Evolutionary conservation across 1,140 invertebrate genomes (phyloP), one percentile per base, ranked within the genome.

Genomic region (Sycobia sp.): DNA sequence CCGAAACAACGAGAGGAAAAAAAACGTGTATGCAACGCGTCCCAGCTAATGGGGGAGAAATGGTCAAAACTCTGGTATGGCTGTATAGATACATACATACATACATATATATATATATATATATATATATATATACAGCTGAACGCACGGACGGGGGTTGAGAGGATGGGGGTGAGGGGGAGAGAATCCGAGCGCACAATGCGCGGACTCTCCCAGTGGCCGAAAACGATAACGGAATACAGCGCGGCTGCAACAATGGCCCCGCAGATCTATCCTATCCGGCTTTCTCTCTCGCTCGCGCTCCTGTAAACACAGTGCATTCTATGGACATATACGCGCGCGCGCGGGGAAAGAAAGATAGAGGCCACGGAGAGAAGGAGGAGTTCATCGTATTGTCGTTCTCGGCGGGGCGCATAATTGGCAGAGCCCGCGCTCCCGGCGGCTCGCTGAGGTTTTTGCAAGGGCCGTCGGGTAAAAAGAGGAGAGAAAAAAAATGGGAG

Each of bases 1-100:
- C n/a, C n/a, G n/a, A n/a, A n/a, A n/a, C n/a, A n/a, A n/a, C n/a
- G n/a, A n/a, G n/a, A n/a, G 20, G 27, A 34, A 63, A 62, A 67
- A 67, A 65, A 63, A 46, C 38, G 32, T 44, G 36, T 49, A 46
- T 11, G 43, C 36, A 32, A 22, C 13, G 59, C 27, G 41, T 61
- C 67, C 23, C 57, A 67, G 64, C 72, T 69, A 73, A 74, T 72
- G 14, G 67, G 41, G 71, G 49, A 44, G 39, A 73, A n/a, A 68
- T 69, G 66, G 38, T 56, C 68, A 62, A 56, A 63, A 56, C 44
- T 63, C 50, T n/a, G 23, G 10, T 44, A n/a, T n/a, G n/a, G n/a
- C n/a, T n/a, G n/a, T n/a, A n/a, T n/a, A n/a, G n/a, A n/a, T n/a
- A n/a, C n/a, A n/a, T n/a, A n/a, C n/a, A n/a, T n/a, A n/a, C n/a